A percentile compares a stretch with the other conserved stretches of the same genome.
These are phyloP conservation scores for Monopterus albus DNA, from an alignment of 2,113 vertebrate species.

Conservation along the genomic window DNA sequence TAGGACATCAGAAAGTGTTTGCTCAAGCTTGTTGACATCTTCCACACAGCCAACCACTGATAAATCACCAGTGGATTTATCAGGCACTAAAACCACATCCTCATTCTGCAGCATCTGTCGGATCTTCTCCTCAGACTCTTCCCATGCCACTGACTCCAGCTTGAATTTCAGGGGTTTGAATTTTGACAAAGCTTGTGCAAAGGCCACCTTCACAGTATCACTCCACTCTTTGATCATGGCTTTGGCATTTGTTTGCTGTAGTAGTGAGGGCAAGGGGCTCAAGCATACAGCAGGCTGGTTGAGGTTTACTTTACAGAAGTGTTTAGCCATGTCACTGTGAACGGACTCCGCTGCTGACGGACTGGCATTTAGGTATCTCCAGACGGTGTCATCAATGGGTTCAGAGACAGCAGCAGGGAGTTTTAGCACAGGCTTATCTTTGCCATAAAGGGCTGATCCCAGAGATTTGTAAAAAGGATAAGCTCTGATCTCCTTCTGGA, in stretches of 20 bases:
- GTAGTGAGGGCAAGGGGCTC: slow-evolving; percentile 75
- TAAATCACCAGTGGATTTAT: slow-evolving; percentile 48
- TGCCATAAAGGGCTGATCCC: slow-evolving; percentile 87
- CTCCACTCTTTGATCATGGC: slow-evolving; percentile 81
- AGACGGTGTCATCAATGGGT: slow-evolving; percentile 74
- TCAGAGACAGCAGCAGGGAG: slow-evolving; percentile 81
- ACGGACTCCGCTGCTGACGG: slow-evolving; percentile 67
- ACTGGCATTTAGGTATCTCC: slow-evolving; percentile 78
- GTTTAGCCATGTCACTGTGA: slow-evolving; percentile 68
- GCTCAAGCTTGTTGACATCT: slow-evolving; percentile 68
- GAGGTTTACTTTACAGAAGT: slow-evolving; percentile 75
- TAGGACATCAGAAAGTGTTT: slow-evolving; percentile 58
- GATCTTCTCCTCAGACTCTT: slow-evolving; percentile 68
- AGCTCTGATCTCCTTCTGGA: slow-evolving; percentile 77
- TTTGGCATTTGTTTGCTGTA: slow-evolving; percentile 71
- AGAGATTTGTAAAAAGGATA: slow-evolving; percentile 86
- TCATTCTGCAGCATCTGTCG: slow-evolving; percentile 34
- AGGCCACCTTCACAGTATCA: slow-evolving; percentile 63
- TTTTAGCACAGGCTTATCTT: slow-evolving; percentile 82
- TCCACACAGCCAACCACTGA: slow-evolving; percentile 81
- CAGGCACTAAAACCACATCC: slow-evolving; percentile 73
- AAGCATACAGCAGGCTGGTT: slow-evolving; percentile 70
- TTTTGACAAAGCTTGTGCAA: slow-evolving; percentile 73
- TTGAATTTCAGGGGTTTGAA: slow-evolving; percentile 72
- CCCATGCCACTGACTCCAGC: slow-evolving; percentile 77